phyloP scores from a whole-genome alignment of 2,888 invertebrate genomes.

The Carcina quercana region DNA sequence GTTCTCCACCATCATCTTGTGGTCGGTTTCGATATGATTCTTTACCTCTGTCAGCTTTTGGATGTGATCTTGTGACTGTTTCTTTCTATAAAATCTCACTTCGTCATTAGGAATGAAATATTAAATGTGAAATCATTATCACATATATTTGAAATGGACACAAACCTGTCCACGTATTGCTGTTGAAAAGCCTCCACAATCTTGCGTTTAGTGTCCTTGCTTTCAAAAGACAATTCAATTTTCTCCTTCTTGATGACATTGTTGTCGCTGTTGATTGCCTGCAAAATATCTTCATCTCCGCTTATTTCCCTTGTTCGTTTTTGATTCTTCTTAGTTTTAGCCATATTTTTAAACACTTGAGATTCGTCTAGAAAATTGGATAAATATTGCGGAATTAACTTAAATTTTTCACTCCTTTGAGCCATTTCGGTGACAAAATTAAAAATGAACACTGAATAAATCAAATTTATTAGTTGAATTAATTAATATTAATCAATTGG shows the following conservation, averaged over 20 bases:
- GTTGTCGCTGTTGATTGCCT: constrained; percentile 3
- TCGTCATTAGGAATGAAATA: background rate
- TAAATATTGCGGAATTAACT: constrained; percentile 6
- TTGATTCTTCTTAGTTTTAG: constrained; percentile 5
- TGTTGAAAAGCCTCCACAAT: constrained; percentile 7
- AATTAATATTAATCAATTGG: too few species aligned
- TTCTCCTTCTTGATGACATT: constrained; percentile 3
- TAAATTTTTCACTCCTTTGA: constrained; percentile 6
- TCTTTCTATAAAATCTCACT: constrained; percentile 2
- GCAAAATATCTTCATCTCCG: constrained; percentile 3
- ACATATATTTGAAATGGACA: too few species aligned
- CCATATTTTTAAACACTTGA: constrained; percentile 8
- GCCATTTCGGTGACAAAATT: too few species aligned
- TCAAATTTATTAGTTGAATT: too few species aligned
- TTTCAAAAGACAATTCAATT: background rate
- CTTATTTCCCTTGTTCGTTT: constrained; percentile 3
- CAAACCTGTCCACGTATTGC: constrained; percentile 5
- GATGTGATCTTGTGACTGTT: constrained; percentile 2
- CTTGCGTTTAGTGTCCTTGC: constrained; percentile 6
- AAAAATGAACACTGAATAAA: too few species aligned
- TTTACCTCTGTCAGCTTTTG: constrained; percentile 3
- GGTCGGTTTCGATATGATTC: constrained; percentile 7
- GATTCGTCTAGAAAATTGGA: constrained; percentile 9
- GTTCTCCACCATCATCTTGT: constrained; percentile 4
- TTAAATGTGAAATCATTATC: too few species aligned